These are phyloP conservation scores for Nymphalis io DNA, from an alignment of 1,140 invertebrate species.

Conservation along the genomic window DNA sequence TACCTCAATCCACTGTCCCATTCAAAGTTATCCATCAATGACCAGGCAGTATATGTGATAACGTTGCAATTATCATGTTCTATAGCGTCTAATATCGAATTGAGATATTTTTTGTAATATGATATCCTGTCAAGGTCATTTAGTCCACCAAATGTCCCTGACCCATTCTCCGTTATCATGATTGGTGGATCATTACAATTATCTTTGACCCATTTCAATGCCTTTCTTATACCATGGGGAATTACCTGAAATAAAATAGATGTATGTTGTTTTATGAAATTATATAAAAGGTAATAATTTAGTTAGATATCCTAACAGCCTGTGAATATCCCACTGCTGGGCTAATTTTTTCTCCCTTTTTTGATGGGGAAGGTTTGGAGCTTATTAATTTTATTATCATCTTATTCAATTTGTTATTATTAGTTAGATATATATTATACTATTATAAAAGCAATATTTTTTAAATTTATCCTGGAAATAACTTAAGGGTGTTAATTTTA, in stretches of 20 bases:
- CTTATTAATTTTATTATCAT: too few species aligned
- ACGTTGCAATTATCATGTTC: conserved; percentile 56
- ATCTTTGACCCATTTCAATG: conserved; percentile 62
- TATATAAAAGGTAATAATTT: too few species aligned
- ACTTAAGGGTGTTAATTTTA: too few species aligned
- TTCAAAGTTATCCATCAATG: conserved; percentile 69
- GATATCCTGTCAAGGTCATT: conserved; percentile 76
- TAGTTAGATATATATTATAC: too few species aligned
- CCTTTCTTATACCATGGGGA: conserved; percentile 58
- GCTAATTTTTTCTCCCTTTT: too few species aligned
- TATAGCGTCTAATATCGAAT: conserved; percentile 57
- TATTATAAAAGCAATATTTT: too few species aligned
- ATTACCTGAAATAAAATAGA: conserved; percentile 43
- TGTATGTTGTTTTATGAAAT: background rate
- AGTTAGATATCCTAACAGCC: too few species aligned
- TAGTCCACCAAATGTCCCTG: conserved; percentile 77
- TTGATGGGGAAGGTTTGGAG: too few species aligned
- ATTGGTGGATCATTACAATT: conserved; percentile 59
- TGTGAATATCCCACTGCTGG: too few species aligned
- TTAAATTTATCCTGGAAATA: too few species aligned
- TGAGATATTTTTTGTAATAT: conserved; percentile 83
- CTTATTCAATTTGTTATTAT: too few species aligned
- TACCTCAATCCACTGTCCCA: conserved; percentile 55
- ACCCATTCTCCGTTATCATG: conserved; percentile 76
- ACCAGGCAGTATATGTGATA: conserved; percentile 57